Evolutionary conservation across 2,888 invertebrate genomes (phyloP).

Genomic region (Apodemia hepburni): DNA sequence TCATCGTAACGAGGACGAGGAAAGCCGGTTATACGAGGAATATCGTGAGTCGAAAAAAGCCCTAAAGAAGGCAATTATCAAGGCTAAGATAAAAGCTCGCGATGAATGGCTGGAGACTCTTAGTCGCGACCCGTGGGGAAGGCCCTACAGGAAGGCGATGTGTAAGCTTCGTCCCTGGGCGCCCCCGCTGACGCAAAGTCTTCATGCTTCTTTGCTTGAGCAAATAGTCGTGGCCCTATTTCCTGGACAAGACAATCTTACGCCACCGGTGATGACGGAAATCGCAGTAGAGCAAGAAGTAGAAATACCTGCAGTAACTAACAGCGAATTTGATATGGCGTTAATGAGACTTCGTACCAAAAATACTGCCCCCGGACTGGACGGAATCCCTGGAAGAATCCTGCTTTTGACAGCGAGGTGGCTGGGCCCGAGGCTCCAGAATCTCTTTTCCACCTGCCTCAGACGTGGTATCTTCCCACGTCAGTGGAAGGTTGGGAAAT

Average conservation of each 20-base stretch:
- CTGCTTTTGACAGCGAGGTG: not conserved
- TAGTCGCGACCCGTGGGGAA: no score
- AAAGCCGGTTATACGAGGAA: not conserved
- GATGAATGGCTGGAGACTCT: no score
- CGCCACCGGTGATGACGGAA: not conserved
- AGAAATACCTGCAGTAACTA: no score
- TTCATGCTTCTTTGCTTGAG: no score
- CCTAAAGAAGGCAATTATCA: no score
- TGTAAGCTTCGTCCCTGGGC: no score
- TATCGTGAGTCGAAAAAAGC: not conserved
- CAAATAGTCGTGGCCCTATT: not conserved
- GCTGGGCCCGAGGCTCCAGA: slow-evolving; percentile 4
- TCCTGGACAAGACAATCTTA: no score
- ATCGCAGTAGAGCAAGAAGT: no score
- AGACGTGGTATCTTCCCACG: not conserved
- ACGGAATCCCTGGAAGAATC: slow-evolving; percentile 9
- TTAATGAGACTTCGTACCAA: not conserved
- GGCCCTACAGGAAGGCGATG: no score
- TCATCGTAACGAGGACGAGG: not conserved
- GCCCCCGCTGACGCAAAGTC: no score
- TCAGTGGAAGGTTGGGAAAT: slow-evolving; percentile 5
- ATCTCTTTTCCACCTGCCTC: not conserved
- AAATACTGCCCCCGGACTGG: slow-evolving; percentile 22
- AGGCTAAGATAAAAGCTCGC: no score
- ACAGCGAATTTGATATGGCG: not conserved